These are phyloP conservation scores for Sebastes fasciatus DNA, from an alignment of 2,113 vertebrate species.

Conservation along the genomic window DNA sequence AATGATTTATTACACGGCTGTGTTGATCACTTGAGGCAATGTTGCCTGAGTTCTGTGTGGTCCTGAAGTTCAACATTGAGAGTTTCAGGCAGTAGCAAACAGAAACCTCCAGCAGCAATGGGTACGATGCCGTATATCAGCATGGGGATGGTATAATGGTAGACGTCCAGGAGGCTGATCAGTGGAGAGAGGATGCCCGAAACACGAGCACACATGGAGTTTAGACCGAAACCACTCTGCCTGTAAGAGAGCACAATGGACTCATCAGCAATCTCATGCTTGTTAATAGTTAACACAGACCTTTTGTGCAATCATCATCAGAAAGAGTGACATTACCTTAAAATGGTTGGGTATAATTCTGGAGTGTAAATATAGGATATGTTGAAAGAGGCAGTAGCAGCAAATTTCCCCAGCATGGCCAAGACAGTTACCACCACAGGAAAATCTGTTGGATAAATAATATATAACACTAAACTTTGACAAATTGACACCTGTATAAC, in stretches of 20 bases:
- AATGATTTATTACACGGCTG: too few relatives aligned
- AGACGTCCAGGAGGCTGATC: constrained; percentile 83
- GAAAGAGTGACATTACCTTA: constrained; percentile 81
- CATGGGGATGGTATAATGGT: constrained; percentile 85
- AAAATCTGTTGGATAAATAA: constrained; percentile 46
- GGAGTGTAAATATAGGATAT: constrained; percentile 81
- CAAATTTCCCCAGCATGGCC: constrained; percentile 65
- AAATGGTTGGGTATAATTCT: constrained; percentile 89
- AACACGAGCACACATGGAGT: constrained; percentile 82
- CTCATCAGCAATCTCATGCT: neutral
- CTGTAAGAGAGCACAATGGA: constrained; percentile 62
- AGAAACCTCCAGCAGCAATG: constrained; percentile 58
- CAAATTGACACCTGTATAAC: neutral
- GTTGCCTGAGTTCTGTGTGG: constrained; percentile 30
- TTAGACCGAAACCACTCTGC: constrained; percentile 88
- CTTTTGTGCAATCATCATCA: neutral
- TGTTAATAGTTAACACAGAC: too few relatives aligned
- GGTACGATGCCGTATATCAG: constrained; percentile 83
- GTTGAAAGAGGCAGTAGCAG: constrained; percentile 53
- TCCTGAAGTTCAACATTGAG: constrained; percentile 82
- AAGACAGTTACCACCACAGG: constrained; percentile 53
- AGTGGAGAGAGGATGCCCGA: constrained; percentile 86
- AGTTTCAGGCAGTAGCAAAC: constrained; percentile 76
- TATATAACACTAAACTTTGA: neutral
- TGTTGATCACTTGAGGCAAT: too few relatives aligned